phyloP scores from a whole-genome alignment of 2,113 vertebrate genomes.

The Apus apus region DNA sequence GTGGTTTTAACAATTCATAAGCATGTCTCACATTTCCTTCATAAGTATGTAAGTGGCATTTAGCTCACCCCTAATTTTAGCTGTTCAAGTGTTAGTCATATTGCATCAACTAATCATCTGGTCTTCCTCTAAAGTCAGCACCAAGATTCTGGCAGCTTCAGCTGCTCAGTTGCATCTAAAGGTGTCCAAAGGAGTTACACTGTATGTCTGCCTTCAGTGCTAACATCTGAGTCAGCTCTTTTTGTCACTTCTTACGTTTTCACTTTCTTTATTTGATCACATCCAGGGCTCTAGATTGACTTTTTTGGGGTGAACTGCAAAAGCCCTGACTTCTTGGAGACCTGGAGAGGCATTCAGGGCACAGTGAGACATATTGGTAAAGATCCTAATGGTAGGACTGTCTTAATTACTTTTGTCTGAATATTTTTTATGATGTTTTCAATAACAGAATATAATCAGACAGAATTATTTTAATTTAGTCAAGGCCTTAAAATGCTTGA shows the following conservation, averaged over 20 bases:
- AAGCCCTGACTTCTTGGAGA: neutral
- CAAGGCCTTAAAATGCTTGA: neutral
- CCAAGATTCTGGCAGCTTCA: neutral
- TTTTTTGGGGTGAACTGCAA: neutral
- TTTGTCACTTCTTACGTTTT: neutral
- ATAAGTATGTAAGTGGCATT: neutral
- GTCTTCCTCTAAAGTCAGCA: neutral
- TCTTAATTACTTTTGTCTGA: neutral
- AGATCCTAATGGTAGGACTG: neutral
- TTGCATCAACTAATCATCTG: neutral
- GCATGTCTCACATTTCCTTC: constrained; percentile 29
- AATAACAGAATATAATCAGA: neutral
- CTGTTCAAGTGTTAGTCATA: neutral
- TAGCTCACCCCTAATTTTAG: constrained; percentile 7
- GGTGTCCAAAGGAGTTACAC: neutral
- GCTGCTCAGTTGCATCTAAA: neutral
- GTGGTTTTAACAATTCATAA: constrained; percentile 21
- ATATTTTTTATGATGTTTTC: neutral
- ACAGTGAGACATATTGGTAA: neutral
- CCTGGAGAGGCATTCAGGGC: neutral
- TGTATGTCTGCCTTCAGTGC: neutral
- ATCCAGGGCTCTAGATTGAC: neutral
- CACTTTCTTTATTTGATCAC: neutral
- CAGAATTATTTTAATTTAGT: neutral
- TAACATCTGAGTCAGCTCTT: neutral